Percentiles rank a stretch among this genome's conserved stretches.
Conservation (phyloP, 2,797 vertebrate species). For the Enteromius radiatus region DNA sequence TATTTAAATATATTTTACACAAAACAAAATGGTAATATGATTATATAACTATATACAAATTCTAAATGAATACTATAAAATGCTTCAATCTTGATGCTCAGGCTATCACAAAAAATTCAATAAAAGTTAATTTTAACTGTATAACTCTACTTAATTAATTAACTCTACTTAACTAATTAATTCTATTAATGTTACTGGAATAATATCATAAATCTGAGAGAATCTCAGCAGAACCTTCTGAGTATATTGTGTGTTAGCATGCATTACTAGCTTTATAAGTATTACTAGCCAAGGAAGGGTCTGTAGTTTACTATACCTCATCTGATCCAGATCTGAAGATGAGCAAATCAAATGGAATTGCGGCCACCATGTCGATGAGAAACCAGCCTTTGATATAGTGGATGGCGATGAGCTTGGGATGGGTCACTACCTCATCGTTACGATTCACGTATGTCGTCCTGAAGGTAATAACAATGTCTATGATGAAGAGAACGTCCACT, state of each 20-base stretch:
- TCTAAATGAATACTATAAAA: background rate
- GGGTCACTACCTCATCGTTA: constrained; percentile 93
- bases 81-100: background rate
- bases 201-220: too few species aligned
- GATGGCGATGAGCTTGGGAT: constrained; percentile 87
- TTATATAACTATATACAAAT: too few species aligned
- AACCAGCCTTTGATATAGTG: constrained; percentile 99
- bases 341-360: constrained; percentile 95
- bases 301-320: constrained; percentile 78
- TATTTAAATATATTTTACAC: background rate
- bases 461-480: constrained; percentile 96
- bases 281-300: background rate
- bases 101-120: background rate
- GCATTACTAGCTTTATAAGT: background rate
- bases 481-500: constrained; percentile 95
- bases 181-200: too few species aligned
- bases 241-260: too few species aligned
- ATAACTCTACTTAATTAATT: too few species aligned
- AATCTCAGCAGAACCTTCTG: too few species aligned
- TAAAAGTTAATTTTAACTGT: background rate
- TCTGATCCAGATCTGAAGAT: constrained; percentile 93
- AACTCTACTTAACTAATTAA: too few species aligned
- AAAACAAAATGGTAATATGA: background rate
- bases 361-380: constrained; percentile 94
- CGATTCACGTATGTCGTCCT: constrained; percentile 93